Percentiles rank a stretch among this genome's conserved stretches.
These are phyloP conservation scores for Chouioia cunea DNA, from an alignment of 2,888 invertebrate species.

Conservation along the genomic window DNA sequence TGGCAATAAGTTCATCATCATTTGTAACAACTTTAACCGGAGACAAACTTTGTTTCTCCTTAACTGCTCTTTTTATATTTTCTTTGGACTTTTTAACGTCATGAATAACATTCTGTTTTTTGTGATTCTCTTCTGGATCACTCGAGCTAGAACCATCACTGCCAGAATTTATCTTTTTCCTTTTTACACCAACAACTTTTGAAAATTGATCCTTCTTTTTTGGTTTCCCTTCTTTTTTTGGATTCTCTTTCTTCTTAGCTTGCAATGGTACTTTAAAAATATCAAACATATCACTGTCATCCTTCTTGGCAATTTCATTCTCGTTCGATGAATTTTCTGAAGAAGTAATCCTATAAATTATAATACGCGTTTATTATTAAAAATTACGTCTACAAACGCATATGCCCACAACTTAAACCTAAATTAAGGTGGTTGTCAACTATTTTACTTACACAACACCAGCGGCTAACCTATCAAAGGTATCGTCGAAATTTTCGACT, in stretches of 20 bases:
- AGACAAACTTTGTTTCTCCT: not conserved
- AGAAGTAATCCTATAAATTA: slow-evolving; percentile 2
- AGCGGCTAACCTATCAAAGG: slow-evolving; percentile 58
- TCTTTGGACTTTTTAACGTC: not conserved
- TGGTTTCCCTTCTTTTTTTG: not conserved
- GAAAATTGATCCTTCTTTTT: not conserved
- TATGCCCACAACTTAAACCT: not conserved
- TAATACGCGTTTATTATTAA: slow-evolving; percentile 1
- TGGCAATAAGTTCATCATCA: no score
- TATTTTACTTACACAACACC: slow-evolving; percentile 50
- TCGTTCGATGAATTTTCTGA: not conserved
- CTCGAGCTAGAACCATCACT: not conserved
- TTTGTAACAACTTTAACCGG: no score
- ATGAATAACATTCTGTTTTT: not conserved
- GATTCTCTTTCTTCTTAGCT: not conserved
- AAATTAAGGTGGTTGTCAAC: slow-evolving; percentile 31
- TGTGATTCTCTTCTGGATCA: not conserved
- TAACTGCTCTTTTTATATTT: not conserved
- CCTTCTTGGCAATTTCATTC: not conserved
- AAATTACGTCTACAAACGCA: not conserved
- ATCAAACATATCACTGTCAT: not conserved
- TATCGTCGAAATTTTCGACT: slow-evolving; percentile 56
- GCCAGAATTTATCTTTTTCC: slow-evolving; percentile 1
- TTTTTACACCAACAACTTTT: not conserved
- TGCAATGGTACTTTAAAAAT: slow-evolving; percentile 1